Evolutionary conservation across 2,113 vertebrate genomes (phyloP), one percentile per base, ranked within the genome.

Genomic region (Semnornis frantzii): DNA sequence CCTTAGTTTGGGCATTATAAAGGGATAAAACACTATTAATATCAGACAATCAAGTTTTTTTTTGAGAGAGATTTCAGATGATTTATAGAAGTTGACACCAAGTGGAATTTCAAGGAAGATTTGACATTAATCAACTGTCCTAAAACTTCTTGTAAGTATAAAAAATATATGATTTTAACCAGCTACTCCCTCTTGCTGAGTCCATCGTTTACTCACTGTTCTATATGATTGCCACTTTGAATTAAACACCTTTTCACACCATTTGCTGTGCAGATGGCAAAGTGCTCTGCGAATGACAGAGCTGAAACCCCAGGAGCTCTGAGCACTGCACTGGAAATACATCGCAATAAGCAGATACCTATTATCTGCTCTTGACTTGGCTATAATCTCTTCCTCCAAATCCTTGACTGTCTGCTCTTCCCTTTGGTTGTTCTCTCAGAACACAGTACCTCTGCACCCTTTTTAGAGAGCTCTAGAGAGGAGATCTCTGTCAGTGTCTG

Each of bases 61-160:
- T 97, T 96, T 94, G 88, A 79, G 89, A 65, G 73, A 68, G 46
- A 95, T 87, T 64, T 83, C 55, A 64, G 82, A 82, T 92, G 58
- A 92, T 97, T 97, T 97, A 91, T 87, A 84, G 66, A 93, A 46
- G 72, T 94, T 50, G 27, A 18, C 39, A 95, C 30, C 30, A 95
- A 89, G 60, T 42, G 89, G 90, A 93, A 92, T 96, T 95, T 96
- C 59, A 93, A 81, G 30, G 52, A 85, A 46, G 55, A 60, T 92
- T 94, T 85, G 96, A 80, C 79, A 90, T 97, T 96, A 96, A 96
- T 96, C 87, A 95, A 92, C 82, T 88, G 68, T 54, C 15, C 77
- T 74, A 95, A 91, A 94, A 87, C 79, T 89, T 94, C 94, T 70
- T 68, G 20, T 18, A 71, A 79, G 12, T 78, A 59, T 87, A 94